Evolutionary conservation across 2,113 vertebrate genomes (phyloP).

Genomic region (Epinephelus fuscoguttatus): DNA sequence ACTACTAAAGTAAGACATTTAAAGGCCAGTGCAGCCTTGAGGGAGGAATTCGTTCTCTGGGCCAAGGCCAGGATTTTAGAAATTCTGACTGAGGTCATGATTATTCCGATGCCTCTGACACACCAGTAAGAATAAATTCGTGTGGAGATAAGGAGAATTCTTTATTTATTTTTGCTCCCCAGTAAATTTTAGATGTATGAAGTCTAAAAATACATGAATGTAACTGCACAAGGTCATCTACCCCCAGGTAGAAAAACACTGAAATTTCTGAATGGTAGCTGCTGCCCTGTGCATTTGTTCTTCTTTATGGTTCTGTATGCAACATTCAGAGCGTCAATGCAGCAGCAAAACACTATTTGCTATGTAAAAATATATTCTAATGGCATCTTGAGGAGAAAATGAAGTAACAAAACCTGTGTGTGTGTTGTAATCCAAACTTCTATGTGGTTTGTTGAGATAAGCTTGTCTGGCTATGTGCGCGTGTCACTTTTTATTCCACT

Average conservation of each 20-base stretch:
- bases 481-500: too few species aligned
- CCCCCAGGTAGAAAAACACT: background rate
- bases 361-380: too few species aligned
- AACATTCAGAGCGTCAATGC: too few species aligned
- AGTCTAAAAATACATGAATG: background rate
- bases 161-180: background rate
- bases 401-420: too few species aligned
- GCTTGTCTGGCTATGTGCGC: too few species aligned
- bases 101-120: background rate
- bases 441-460: too few species aligned
- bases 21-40: background rate
- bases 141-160: background rate
- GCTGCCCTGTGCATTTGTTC: too few species aligned
- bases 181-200: background rate
- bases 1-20: background rate
- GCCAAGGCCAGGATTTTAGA: conserved; percentile 1
- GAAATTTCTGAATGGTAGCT: too few species aligned
- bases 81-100: conserved; percentile 5
- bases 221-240: background rate
- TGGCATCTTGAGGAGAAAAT: too few species aligned
- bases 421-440: too few species aligned
- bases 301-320: too few species aligned
- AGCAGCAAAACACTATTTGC: too few species aligned
- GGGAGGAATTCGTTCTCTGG: background rate
- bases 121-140: background rate